Conservation (phyloP, 2,113 vertebrate genomes). For the Heterotis niloticus region DNA sequence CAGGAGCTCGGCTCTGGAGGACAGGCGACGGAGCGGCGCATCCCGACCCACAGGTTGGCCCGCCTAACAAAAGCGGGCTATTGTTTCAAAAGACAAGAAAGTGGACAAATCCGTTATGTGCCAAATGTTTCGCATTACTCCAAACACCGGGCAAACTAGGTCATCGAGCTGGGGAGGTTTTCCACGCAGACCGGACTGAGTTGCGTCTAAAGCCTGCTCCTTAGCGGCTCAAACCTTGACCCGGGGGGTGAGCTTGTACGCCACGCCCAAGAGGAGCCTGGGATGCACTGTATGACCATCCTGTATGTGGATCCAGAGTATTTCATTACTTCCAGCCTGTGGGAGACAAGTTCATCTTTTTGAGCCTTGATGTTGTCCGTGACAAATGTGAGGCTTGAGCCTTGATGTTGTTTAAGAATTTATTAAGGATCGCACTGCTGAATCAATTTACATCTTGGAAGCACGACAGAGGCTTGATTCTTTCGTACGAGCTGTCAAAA, state of each 20-base stretch:
- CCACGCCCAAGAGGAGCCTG: background rate
- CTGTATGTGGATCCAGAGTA: slow-evolving; percentile 42
- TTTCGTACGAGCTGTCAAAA: slow-evolving; percentile 60
- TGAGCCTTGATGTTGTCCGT: slow-evolving; percentile 41
- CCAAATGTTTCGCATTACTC: slow-evolving; percentile 52
- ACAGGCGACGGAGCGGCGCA: slow-evolving; percentile 44
- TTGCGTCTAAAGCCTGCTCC: background rate
- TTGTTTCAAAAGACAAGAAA: slow-evolving; percentile 40
- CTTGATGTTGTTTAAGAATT: slow-evolving; percentile 39
- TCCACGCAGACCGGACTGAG: background rate
- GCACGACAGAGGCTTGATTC: slow-evolving; percentile 57
- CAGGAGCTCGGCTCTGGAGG: slow-evolving; percentile 42
- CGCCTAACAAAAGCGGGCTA: slow-evolving; percentile 39
- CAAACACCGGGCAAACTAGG: slow-evolving; percentile 63
- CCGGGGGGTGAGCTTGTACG: slow-evolving; percentile 37
- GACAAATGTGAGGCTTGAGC: slow-evolving; percentile 36
- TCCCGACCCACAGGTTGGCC: slow-evolving; percentile 51
- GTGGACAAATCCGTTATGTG: slow-evolving; percentile 35
- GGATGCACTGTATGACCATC: background rate
- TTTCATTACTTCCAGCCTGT: slow-evolving; percentile 59
- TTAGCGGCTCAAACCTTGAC: slow-evolving; percentile 28
- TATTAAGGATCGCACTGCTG: slow-evolving; percentile 55
- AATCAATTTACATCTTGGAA: slow-evolving; percentile 59
- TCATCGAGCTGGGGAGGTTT: slow-evolving; percentile 57
- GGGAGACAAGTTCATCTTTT: slow-evolving; percentile 49